Evolutionary conservation across 1,140 invertebrate species (phyloP), one percentile per base, ranked within the genome.

Genomic region (Aplysia californica): DNA sequence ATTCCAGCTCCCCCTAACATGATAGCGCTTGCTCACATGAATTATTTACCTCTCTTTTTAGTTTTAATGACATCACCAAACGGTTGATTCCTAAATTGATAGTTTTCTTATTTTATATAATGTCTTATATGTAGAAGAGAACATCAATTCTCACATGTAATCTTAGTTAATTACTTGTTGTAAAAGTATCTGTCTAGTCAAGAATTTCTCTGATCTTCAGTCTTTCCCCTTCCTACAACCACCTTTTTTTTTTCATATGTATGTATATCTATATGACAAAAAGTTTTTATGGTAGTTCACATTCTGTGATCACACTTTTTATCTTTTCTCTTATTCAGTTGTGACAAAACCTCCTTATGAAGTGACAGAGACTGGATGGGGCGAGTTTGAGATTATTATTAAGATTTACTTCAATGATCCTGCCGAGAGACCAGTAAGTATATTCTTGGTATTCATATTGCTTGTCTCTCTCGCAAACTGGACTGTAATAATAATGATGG

Each of bases 351-450:
- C 97, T 2, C 98, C 98, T 0, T 99, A 98, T 89, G 97, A 99
- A 92, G 93, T 99, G 0, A 97, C 95, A 0, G 98, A 99, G 91
- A 99, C 98, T 67, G 98, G 98, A 1, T 99, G 98, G 98, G 98
- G 98, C 84, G 98, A 99, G 91, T 99, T 99, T 91, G 98, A 99
- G 91, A 95, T 99, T 81, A 95, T 97, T 35, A 99, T 99, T 29
- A 99, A 99, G 89, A 96, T 99, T 73, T 97, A 97, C 90, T 99
- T 99, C 86, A 94, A 96, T 86, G 98, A 99, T 92, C 95, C 96
- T 5, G 98, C 97, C 89, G 98, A 99, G 91, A 92, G 96, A 90
- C 95, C 96, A 38, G 97, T 97, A 90, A 94, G 92, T 93, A 64
- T 59, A 39, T 41, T 56, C 5, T 65, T n/a, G n/a, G n/a, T n/a